Conservation (phyloP, 2,888 invertebrate genomes). For the Cyclophora punctaria region DNA sequence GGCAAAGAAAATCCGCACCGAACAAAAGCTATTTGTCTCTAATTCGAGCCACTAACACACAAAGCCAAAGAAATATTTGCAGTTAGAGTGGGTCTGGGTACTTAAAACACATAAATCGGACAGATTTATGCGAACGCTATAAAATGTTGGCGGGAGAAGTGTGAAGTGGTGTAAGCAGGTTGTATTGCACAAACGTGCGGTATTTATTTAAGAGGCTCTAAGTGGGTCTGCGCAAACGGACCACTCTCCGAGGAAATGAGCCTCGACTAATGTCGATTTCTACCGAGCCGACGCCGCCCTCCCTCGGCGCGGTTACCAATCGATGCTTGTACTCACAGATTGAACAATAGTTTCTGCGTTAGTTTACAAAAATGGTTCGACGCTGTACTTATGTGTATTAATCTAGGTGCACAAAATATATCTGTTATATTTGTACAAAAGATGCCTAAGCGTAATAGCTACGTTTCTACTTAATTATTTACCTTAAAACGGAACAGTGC, state of each 20-base stretch:
- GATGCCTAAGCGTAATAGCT: background rate
- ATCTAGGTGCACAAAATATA: background rate
- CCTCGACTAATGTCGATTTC: slow-evolving; percentile 55
- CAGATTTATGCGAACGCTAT: slow-evolving; percentile 54
- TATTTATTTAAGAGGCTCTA: slow-evolving; percentile 68
- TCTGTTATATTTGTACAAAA: background rate
- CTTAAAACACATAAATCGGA: slow-evolving; percentile 43
- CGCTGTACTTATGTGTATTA: background rate
- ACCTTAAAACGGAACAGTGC: no score
- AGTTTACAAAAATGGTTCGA: background rate
- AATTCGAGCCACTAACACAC: background rate
- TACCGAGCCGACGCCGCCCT: slow-evolving; percentile 17
- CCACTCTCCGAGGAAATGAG: slow-evolving; percentile 62
- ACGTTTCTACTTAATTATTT: background rate
- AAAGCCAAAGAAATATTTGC: slow-evolving; percentile 19
- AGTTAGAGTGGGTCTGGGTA: slow-evolving; percentile 2
- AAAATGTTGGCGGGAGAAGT: slow-evolving; percentile 55
- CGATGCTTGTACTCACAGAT: background rate
- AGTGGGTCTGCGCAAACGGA: slow-evolving; percentile 49
- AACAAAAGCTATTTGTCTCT: no score
- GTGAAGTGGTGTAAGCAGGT: slow-evolving; percentile 65
- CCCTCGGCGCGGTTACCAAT: slow-evolving; percentile 9
- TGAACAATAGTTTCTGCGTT: no score
- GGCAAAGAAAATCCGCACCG: no score
- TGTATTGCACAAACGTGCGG: slow-evolving; percentile 63